phyloP scores from a whole-genome alignment of 2,888 invertebrate species.

The Pachydiplax longipennis region DNA sequence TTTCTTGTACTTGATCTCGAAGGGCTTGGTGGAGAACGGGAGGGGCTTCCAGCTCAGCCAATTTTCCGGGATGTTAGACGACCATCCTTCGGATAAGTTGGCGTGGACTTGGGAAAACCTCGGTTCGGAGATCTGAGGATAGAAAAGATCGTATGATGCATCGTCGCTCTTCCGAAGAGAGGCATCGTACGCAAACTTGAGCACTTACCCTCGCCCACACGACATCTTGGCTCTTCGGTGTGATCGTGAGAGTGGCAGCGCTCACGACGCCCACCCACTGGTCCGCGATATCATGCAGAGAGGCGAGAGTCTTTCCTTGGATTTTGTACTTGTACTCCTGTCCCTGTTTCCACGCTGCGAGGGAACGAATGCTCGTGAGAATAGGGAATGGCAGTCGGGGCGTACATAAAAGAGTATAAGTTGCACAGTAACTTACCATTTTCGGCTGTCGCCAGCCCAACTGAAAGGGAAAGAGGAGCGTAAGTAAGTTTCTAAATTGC shows the following conservation, averaged over 20 bases:
- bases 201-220: conserved; percentile 50
- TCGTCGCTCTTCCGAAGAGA: neutral
- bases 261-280: conserved; percentile 65
- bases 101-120: conserved; percentile 64
- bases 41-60: conserved; percentile 65
- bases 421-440: neutral
- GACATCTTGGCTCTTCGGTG: conserved; percentile 60
- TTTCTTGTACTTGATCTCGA: conserved; percentile 68
- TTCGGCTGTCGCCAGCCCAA: conserved; percentile 29
- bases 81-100: conserved; percentile 63
- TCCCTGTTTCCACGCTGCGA: conserved; percentile 66
- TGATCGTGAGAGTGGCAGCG: conserved; percentile 66
- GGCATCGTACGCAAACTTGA: neutral
- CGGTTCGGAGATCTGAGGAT: conserved; percentile 60
- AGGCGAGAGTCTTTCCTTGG: conserved; percentile 66
- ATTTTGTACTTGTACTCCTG: conserved; percentile 68
- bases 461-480: neutral
- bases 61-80: conserved; percentile 60
- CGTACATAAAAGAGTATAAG: too few relatives aligned
- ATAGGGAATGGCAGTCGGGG: conserved; percentile 45
- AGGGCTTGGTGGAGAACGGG: conserved; percentile 66
- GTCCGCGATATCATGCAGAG: conserved; percentile 65
- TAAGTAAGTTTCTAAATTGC: too few relatives aligned
- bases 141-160: neutral
- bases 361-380: conserved; percentile 51